phyloP scores from a whole-genome alignment of 2,113 vertebrate genomes.

The Psephotus haematonotus region DNA sequence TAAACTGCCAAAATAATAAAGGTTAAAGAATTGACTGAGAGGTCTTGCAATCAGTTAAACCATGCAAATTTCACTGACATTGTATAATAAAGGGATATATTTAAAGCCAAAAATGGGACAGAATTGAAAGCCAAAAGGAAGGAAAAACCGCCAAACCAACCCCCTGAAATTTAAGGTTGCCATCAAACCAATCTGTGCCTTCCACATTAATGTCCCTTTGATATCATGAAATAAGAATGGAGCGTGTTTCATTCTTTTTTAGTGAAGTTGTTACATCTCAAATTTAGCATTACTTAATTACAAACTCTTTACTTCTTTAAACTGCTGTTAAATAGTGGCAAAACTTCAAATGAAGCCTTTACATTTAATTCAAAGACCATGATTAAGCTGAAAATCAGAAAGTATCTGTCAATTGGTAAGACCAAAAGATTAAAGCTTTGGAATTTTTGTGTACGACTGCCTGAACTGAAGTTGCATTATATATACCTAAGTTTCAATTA shows the following conservation, averaged over 20 bases:
- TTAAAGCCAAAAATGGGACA: not conserved
- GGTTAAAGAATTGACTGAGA: not conserved
- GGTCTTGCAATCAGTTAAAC: conserved; percentile 6
- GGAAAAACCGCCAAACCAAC: not conserved
- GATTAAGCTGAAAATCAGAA: not conserved
- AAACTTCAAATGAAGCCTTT: not conserved
- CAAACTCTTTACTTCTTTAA: not conserved
- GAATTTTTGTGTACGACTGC: not conserved
- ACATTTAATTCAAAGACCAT: not conserved
- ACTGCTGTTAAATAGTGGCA: not conserved
- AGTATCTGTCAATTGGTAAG: not conserved
- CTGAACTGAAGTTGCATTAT: not conserved
- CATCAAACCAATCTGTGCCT: not conserved
- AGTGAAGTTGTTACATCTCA: not conserved
- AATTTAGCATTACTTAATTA: conserved; percentile 10
- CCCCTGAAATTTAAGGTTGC: not conserved
- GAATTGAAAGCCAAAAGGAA: not conserved
- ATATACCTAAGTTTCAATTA: conserved; percentile 40
- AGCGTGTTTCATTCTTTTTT: not conserved
- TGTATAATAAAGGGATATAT: not conserved
- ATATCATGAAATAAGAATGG: not conserved
- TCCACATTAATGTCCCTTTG: not conserved
- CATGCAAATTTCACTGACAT: not conserved
- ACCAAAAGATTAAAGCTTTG: not conserved
- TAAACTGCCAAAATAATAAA: not conserved